Conservation (phyloP, 2,888 invertebrate genomes). For the Aproaerema taeniolella region DNA sequence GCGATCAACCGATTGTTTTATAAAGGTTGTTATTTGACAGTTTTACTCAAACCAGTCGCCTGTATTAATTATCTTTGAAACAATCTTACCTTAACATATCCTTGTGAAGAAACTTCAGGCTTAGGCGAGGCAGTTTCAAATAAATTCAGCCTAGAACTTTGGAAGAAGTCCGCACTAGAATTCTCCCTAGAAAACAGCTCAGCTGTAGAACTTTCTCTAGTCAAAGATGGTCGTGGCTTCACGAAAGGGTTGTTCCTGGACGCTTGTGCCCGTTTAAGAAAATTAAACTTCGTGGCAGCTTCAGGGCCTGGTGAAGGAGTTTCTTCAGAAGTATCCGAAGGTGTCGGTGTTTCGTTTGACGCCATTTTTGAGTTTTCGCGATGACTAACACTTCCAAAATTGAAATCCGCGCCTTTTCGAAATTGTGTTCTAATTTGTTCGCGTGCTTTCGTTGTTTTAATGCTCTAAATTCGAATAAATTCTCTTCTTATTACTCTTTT, state of each 20-base stretch:
- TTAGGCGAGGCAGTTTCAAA: constrained; percentile 64
- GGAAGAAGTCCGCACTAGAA: constrained; percentile 63
- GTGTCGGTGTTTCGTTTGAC: constrained; percentile 32
- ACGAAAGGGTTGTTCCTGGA: constrained; percentile 60
- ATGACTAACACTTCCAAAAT: too few species aligned
- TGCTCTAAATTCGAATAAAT: too few species aligned
- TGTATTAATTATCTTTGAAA: too few species aligned
- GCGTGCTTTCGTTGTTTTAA: not conserved
- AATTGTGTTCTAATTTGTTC: not conserved
- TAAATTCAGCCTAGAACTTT: constrained; percentile 60
- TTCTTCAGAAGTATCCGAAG: constrained; percentile 39
- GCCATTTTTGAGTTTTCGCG: constrained; percentile 25
- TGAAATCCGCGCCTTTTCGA: too few species aligned
- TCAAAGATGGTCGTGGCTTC: constrained; percentile 53
- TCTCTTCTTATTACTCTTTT: too few species aligned
- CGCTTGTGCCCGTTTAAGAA: constrained; percentile 48
- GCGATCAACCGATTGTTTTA: too few species aligned
- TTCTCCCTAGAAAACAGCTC: constrained; percentile 62
- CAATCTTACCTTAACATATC: constrained; percentile 47
- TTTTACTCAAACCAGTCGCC: too few species aligned
- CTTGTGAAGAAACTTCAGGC: constrained; percentile 38
- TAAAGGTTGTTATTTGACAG: too few species aligned
- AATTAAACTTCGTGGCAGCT: constrained; percentile 53
- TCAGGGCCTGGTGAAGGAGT: constrained; percentile 47
- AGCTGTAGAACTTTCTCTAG: constrained; percentile 58